phyloP scores from a whole-genome alignment of 2,797 vertebrate species.

The Poeciliopsis paucimaculata region DNA sequence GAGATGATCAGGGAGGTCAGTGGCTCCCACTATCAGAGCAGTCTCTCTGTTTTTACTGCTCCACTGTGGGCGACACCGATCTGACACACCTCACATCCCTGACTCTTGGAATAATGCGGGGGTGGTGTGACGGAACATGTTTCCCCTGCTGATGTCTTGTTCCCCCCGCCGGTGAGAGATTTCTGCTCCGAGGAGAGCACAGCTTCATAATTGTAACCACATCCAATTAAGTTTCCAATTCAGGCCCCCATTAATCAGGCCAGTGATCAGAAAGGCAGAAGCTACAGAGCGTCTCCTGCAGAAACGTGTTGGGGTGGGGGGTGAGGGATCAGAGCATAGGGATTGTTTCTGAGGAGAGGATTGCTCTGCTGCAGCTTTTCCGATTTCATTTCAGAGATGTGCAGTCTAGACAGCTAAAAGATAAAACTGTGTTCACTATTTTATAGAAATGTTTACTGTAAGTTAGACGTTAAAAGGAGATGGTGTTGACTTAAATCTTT shows the following conservation, averaged over 20 bases:
- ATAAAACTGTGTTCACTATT: neutral
- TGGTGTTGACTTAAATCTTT: neutral
- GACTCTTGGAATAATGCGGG: constrained; percentile 44
- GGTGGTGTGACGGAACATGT: constrained; percentile 60
- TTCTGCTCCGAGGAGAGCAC: constrained; percentile 45
- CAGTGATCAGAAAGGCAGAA: constrained; percentile 68
- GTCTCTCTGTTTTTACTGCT: constrained; percentile 40
- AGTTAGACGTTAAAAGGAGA: neutral
- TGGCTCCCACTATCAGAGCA: constrained; percentile 29
- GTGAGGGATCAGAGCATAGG: constrained; percentile 15
- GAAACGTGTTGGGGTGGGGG: constrained; percentile 33
- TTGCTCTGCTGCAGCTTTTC: constrained; percentile 15
- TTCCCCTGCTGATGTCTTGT: constrained; percentile 54
- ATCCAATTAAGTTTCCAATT: constrained; percentile 79
- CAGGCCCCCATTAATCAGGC: constrained; percentile 72
- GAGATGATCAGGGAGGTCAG: constrained; percentile 44
- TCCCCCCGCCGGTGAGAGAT: constrained; percentile 39
- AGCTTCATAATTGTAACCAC: constrained; percentile 73
- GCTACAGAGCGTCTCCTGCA: constrained; percentile 49
- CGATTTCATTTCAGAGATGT: neutral
- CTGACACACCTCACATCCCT: constrained; percentile 63
- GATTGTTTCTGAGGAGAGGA: constrained; percentile 12
- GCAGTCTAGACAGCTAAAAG: neutral
- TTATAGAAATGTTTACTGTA: neutral
- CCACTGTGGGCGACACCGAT: constrained; percentile 46